phyloP scores from a whole-genome alignment of 1,140 invertebrate genomes.

The Danaus plexippus region DNA sequence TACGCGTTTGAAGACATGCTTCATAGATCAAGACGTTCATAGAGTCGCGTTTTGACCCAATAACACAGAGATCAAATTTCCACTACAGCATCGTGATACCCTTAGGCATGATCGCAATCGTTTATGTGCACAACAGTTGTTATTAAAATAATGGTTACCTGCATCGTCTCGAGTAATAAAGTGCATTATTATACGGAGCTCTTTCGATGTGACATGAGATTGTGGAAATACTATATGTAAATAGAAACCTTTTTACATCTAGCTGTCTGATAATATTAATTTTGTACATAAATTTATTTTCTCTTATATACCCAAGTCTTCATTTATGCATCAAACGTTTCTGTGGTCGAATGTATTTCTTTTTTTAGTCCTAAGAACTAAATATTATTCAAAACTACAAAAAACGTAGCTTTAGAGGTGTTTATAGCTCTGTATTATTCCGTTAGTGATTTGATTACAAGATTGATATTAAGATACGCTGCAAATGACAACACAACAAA shows the following conservation, averaged over 20 bases:
- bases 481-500: too few relatives aligned
- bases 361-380: too few relatives aligned
- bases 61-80: conserved; percentile 52
- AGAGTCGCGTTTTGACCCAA: conserved; percentile 40
- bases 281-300: too few relatives aligned
- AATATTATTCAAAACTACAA: too few relatives aligned
- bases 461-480: too few relatives aligned
- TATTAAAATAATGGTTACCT: conserved; percentile 48
- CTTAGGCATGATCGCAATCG: conserved; percentile 39
- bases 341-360: too few relatives aligned
- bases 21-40: conserved; percentile 38
- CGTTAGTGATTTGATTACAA: too few relatives aligned
- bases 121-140: conserved; percentile 33
- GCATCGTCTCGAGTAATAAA: conserved; percentile 35
- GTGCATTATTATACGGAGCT: conserved; percentile 26
- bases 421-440: too few relatives aligned
- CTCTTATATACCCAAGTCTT: too few relatives aligned
- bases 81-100: conserved; percentile 42
- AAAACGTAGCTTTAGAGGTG: too few relatives aligned
- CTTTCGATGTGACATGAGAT: conserved; percentile 27
- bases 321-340: too few relatives aligned
- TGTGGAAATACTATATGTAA: conserved; percentile 18
- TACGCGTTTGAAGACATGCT: conserved; percentile 8
- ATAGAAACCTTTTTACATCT: conserved; percentile 13
- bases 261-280: conserved; percentile 5